Evolutionary conservation across 1,140 invertebrate genomes (phyloP).

Genomic region (Uloborus diversus): DNA sequence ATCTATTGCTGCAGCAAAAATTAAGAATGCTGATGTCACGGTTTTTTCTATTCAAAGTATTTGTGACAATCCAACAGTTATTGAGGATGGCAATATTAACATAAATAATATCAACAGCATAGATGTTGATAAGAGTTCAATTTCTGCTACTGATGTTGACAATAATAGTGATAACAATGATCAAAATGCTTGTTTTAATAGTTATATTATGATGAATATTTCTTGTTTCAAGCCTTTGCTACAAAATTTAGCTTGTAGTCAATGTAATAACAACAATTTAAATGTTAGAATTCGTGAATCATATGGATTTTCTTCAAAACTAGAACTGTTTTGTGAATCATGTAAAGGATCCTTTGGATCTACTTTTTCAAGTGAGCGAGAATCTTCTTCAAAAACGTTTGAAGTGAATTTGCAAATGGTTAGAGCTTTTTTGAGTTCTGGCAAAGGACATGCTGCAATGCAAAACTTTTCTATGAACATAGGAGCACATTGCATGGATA

Average conservation of each 20-base stretch:
- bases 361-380: slow-evolving; percentile 5
- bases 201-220: neutral
- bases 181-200: neutral
- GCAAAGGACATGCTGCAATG: slow-evolving; percentile 1
- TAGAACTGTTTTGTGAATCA: neutral
- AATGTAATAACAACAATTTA: neutral
- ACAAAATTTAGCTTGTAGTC: neutral
- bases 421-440: neutral
- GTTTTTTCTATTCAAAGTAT: too few relatives aligned
- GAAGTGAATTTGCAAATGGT: neutral
- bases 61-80: too few relatives aligned
- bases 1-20: too few relatives aligned
- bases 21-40: too few relatives aligned
- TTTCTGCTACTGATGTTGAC: neutral
- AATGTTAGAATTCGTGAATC: neutral
- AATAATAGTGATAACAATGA: neutral
- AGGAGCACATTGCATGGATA: neutral
- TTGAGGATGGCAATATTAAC: too few relatives aligned
- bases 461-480: neutral
- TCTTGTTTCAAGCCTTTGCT: too few relatives aligned
- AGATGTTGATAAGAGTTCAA: neutral
- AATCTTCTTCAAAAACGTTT: neutral
- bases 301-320: neutral
- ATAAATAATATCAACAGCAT: neutral
- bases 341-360: neutral